Base-by-base conservation (phyloP, 2,113 vertebrate species). In the Silurus asotus region DNA sequence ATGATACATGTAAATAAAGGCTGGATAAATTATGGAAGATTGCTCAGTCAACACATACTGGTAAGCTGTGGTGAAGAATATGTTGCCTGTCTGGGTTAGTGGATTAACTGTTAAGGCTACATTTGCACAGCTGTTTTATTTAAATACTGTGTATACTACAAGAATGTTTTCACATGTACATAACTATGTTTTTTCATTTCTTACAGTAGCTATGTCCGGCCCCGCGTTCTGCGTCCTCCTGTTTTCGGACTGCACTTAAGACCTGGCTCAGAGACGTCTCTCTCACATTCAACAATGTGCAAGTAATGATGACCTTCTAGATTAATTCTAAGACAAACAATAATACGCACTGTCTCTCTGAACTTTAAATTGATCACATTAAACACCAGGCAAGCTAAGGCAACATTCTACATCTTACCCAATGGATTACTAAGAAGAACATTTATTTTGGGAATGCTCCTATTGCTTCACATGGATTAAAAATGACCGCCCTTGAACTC, bases 401-500 rank as follows among this genome's bases (percentile, higher is more conserved):
- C 70, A 25, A 37, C 25, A 7, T 51, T 64, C 23, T 76, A 8
- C n/a, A 53, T 75, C 56, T 81, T 25, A 81, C 25, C 55, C 81
- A 69, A 90, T 86, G 89, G 85, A 81, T 90, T 90, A 75, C 86
- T 78, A 84, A 64, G 48, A 85, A 51, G 81, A 48, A 82, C 84
- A 80, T 48, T 2, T 10, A 17, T 23, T 74, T 8, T 76, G 45
- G 74, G 65, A 85, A 86, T 85, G 79, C 20, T 74, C 13, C 61
- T 80, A 14, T n/a, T 56, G 20, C n/a, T 76, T 83, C 81, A 59
- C 81, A 79, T 84, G 88, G 88, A 82, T 85, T 76, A 86, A 86
- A 72, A 61, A 92, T 93, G 94, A 90, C 82, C 79, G 74, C 64
- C 84, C 65, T 88, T 87, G 80, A 89, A 88, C 91, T 90, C 90